Evolutionary conservation across 2,113 vertebrate species (phyloP).

Genomic region (Pandion haliaetus): DNA sequence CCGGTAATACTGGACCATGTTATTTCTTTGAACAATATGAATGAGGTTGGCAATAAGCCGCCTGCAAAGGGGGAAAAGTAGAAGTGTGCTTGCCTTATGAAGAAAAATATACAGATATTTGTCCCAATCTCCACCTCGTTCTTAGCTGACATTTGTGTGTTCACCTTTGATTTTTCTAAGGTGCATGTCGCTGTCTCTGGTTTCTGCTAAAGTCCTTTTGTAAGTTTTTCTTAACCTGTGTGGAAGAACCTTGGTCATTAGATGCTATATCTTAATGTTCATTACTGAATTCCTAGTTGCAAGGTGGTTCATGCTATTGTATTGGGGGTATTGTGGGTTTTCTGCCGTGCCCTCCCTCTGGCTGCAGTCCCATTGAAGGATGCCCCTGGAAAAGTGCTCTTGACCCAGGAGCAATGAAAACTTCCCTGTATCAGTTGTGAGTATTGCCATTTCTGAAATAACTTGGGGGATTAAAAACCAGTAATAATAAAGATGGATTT

Average conservation of each 20-base stretch:
- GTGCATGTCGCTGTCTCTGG: background rate
- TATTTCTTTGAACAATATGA: background rate
- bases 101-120: background rate
- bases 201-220: accelerated
- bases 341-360: background rate
- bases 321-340: background rate
- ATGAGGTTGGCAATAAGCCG: background rate
- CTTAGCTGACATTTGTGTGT: accelerated
- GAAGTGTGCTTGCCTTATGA: background rate
- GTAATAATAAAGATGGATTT: background rate
- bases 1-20: accelerated
- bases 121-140: accelerated
- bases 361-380: background rate
- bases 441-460: conserved; percentile 21
- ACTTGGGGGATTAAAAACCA: background rate
- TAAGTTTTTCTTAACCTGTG: background rate
- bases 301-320: background rate
- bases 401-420: background rate
- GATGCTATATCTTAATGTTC: accelerated
- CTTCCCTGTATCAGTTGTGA: background rate
- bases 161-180: background rate
- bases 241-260: background rate
- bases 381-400: background rate
- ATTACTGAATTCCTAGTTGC: background rate
- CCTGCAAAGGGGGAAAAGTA: background rate